Conservation (phyloP, 2,797 vertebrate species). For the Chromobotia macracanthus region DNA sequence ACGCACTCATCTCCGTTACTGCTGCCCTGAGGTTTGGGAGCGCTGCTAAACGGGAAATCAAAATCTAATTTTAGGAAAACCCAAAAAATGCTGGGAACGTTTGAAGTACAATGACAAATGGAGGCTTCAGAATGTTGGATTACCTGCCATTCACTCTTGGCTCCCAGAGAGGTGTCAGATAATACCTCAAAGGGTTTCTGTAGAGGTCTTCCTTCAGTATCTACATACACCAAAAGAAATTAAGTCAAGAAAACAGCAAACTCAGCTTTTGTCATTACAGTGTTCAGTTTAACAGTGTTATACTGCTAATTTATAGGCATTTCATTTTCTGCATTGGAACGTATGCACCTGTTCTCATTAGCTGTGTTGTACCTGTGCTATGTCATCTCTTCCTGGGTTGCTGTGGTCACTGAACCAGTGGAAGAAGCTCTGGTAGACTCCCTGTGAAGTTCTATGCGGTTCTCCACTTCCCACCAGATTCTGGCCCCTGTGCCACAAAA, state of each 20-base stretch:
- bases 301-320: not conserved
- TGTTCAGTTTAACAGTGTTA: too few species aligned
- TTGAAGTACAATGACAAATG: not conserved
- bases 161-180: slow-evolving; percentile 87
- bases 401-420: slow-evolving; percentile 91
- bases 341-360: not conserved
- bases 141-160: slow-evolving; percentile 84
- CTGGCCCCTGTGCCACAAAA: slow-evolving; percentile 90
- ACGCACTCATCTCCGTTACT: slow-evolving; percentile 83
- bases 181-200: slow-evolving; percentile 90
- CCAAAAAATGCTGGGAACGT: not conserved
- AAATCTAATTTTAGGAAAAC: not conserved
- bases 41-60: slow-evolving; percentile 55
- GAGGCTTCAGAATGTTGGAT: slow-evolving; percentile 6
- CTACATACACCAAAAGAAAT: slow-evolving; percentile 67
- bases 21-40: slow-evolving; percentile 70
- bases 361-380: slow-evolving; percentile 81
- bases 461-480: slow-evolving; percentile 81
- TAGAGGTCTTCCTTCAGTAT: slow-evolving; percentile 88
- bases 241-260: not conserved
- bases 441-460: slow-evolving; percentile 73
- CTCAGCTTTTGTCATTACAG: not conserved
- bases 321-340: not conserved
- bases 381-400: slow-evolving; percentile 86
- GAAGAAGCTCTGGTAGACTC: slow-evolving; percentile 88